phyloP scores from a whole-genome alignment of 2,797 vertebrate species.

The Limnodromus scolopaceus region DNA sequence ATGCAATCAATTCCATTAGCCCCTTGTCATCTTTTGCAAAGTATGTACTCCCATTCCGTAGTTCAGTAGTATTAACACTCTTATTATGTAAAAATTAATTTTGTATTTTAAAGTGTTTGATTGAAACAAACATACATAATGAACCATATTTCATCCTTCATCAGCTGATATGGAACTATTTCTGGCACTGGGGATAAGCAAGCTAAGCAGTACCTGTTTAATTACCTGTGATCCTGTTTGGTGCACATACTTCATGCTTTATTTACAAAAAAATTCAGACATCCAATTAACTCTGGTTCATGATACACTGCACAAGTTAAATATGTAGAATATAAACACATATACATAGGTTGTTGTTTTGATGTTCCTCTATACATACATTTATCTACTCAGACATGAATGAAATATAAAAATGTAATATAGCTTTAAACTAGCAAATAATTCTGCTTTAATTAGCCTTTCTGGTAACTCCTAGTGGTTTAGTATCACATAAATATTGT shows the following conservation, averaged over 20 bases:
- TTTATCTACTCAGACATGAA: background rate
- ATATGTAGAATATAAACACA: background rate
- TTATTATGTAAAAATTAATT: background rate
- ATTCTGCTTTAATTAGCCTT: constrained; percentile 31
- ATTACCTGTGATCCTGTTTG: background rate
- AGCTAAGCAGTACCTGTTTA: background rate
- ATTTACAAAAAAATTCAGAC: background rate
- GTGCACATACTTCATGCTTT: background rate
- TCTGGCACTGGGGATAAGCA: background rate
- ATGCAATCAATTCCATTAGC: background rate
- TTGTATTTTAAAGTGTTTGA: background rate
- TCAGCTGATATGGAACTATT: background rate
- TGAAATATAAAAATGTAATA: background rate
- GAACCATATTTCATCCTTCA: background rate
- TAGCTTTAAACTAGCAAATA: background rate
- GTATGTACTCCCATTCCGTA: background rate
- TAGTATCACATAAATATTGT: constrained; percentile 31
- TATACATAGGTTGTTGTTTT: background rate
- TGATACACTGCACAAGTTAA: background rate
- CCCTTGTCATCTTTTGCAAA: background rate
- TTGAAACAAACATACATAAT: background rate
- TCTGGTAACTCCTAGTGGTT: background rate
- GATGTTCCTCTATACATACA: background rate
- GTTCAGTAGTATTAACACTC: too few relatives aligned
- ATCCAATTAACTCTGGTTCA: background rate